These are phyloP conservation scores for Leptinotarsa juncta DNA, from an alignment of 2,888 invertebrate species.

Conservation along the genomic window DNA sequence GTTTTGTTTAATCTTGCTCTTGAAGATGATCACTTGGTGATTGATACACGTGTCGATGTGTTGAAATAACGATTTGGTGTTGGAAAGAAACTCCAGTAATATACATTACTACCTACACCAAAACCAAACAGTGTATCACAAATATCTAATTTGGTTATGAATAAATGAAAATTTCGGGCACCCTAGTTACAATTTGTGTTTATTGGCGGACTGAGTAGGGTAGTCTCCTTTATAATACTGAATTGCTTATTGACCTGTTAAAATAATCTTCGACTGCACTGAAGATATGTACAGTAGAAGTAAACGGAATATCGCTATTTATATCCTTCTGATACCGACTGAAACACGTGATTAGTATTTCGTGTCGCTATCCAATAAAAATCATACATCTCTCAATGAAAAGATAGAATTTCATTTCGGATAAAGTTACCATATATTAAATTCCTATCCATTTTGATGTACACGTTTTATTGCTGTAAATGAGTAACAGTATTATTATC, in stretches of 20 bases:
- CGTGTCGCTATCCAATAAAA: conserved; percentile 1
- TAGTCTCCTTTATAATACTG: too few species aligned
- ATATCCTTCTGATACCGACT: neutral
- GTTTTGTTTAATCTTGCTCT: too few species aligned
- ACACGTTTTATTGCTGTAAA: neutral
- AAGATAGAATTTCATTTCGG: neutral
- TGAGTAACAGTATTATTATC: neutral
- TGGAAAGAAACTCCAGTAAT: too few species aligned
- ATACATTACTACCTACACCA: too few species aligned
- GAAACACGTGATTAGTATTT: neutral
- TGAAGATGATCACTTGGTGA: too few species aligned
- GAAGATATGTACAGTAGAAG: neutral
- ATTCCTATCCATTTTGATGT: neutral
- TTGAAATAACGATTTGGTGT: too few species aligned
- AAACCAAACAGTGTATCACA: too few species aligned
- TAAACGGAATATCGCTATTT: neutral
- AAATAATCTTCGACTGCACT: neutral
- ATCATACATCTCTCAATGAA: neutral
- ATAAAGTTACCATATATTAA: neutral
- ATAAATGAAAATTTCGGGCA: too few species aligned
- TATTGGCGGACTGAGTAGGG: too few species aligned
- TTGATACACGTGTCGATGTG: too few species aligned
- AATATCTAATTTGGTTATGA: too few species aligned
- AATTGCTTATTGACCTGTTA: neutral
- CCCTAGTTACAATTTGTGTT: too few species aligned